Percentiles rank a stretch among this genome's conserved stretches.
Evolutionary conservation across 2,113 vertebrate species (phyloP).

Genomic region (Cyphomyrus plagiostoma): DNA sequence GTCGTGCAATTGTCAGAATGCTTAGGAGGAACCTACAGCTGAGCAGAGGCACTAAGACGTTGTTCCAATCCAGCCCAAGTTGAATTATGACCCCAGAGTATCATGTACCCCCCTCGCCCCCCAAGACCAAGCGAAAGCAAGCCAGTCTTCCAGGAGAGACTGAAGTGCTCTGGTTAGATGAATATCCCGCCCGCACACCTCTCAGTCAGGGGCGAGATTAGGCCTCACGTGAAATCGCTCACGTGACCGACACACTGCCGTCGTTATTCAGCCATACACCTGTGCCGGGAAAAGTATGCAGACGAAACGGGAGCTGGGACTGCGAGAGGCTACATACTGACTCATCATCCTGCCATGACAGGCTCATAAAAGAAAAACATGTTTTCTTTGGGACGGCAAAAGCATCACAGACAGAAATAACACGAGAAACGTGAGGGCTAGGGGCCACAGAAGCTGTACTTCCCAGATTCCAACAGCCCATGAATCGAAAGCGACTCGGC

Average conservation of each 20-base stretch:
- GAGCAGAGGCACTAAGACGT: neutral
- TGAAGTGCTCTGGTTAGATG: neutral
- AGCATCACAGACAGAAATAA: slow-evolving; percentile 6
- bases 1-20: neutral
- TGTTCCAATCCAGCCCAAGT: neutral
- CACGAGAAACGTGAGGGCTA: neutral
- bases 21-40: neutral
- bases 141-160: neutral
- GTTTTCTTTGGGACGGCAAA: slow-evolving; percentile 10
- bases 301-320: neutral
- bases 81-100: neutral
- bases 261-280: neutral
- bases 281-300: neutral
- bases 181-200: neutral
- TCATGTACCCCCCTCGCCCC: neutral
- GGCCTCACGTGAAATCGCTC: neutral
- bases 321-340: neutral
- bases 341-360: slow-evolving; percentile 14
- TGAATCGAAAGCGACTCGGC: neutral
- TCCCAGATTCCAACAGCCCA: neutral
- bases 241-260: neutral
- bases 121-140: neutral
- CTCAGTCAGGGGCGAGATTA: neutral
- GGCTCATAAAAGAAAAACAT: slow-evolving; percentile 16
- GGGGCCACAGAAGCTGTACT: neutral